Conservation (phyloP, 2,113 vertebrate species). For the Ochotona curzoniae region DNA sequence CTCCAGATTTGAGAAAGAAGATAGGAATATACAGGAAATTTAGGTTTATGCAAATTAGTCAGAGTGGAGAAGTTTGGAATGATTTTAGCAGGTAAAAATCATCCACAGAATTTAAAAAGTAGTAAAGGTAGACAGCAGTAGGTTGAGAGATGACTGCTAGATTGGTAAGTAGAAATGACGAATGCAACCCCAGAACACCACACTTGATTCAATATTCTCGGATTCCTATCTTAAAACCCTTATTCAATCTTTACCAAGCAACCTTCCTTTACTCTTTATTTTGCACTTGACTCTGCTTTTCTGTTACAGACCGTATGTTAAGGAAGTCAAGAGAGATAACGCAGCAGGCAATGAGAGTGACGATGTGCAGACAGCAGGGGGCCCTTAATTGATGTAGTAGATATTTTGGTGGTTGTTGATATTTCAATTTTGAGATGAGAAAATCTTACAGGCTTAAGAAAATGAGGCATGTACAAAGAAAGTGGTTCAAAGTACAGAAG, state of each 20-base stretch:
- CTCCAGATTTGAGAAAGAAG: background rate
- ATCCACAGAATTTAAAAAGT: background rate
- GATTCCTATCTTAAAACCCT: background rate
- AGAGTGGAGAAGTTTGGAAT: background rate
- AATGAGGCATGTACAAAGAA: background rate
- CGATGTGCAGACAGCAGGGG: background rate
- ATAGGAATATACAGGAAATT: background rate
- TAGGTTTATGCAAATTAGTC: background rate
- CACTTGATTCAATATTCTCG: background rate
- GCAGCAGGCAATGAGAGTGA: background rate
- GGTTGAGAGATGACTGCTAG: background rate
- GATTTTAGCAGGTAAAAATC: background rate
- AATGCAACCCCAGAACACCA: background rate
- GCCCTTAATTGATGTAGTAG: background rate
- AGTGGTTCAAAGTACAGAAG: background rate
- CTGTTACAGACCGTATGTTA: background rate
- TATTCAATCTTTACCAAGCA: background rate
- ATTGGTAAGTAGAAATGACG: background rate
- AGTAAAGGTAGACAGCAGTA: background rate
- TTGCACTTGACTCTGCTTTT: background rate
- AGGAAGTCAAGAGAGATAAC: background rate
- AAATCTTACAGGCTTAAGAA: background rate
- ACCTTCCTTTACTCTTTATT: background rate
- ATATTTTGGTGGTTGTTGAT: background rate
- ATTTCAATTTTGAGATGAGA: background rate